Base-by-base conservation (phyloP, 1,140 invertebrate species). In the Lepidurus packardi region DNA sequence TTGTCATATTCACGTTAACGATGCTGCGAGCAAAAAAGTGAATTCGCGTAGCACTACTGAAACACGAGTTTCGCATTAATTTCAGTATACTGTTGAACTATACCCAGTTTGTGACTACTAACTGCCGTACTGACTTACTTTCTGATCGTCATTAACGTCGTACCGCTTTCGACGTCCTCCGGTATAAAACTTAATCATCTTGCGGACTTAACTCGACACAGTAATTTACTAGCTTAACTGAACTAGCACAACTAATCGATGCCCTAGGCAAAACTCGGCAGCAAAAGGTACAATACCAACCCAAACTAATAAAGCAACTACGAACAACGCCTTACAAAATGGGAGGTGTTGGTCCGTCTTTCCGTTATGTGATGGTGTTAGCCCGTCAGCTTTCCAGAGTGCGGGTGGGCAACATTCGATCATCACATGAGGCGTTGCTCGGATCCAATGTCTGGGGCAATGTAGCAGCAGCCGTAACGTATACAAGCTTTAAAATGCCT, bases 141-240 rank as follows among this genome's bases (percentile, higher is more conserved):
- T 21, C 13, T 65, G 53, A n/a, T 65, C 53, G 16, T 21, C 53
- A 21, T 65, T 65, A 65, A 78, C 73, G 24, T 78, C 78, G 73
- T 78, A 78, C 8, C 75, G 74, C 43, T 78, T 78, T 21, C 78
- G 73, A 16, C 78, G 34, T 13, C 74, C 73, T 75, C 73, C 78
- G n/a, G 44, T 21, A 73, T 65, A 65, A 65, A 65, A 65, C 13
- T 65, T 65, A 21, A 65, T 65, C 53, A 65, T 42, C 24, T 77
- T 44, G 34, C 44, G 74, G 74, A 75, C 34, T 34, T 34, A 34
- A 34, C 34, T 34, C 2, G 34, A 34, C 34, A 34, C 34, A 34
- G 34, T 34, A 34, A 34, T 75, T 75, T 47, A 7, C 13, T 34
- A 10, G 75, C 24, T 47, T 34, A 34, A 65, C 16, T 65, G 53